Conservation (phyloP, 2,797 vertebrate genomes). For the Pangasius larnaudii region DNA sequence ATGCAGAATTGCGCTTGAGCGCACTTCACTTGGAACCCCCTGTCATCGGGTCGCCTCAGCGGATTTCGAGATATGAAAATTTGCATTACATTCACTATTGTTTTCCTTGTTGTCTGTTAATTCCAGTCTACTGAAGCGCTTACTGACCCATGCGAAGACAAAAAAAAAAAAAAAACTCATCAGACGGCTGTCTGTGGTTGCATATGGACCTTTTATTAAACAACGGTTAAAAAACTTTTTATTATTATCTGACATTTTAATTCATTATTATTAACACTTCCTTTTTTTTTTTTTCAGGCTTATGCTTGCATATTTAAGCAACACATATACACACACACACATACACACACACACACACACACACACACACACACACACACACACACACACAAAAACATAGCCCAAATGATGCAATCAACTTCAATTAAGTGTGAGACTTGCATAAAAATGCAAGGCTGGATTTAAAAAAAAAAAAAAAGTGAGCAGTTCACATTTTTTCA, state of each 20-base stretch:
- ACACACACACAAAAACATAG: neutral
- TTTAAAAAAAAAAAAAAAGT: constrained; percentile 55
- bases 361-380: too few species aligned
- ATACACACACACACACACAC: too few species aligned
- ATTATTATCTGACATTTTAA: neutral
- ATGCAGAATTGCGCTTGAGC: constrained; percentile 74
- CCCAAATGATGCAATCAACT: constrained; percentile 48
- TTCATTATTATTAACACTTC: neutral
- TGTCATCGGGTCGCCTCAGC: constrained; percentile 69
- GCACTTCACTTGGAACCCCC: constrained; percentile 66
- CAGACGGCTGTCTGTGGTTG: constrained; percentile 1
- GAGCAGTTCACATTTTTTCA: constrained; percentile 59
- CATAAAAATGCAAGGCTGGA: constrained; percentile 54
- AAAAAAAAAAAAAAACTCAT: constrained; percentile 1
- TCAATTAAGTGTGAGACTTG: constrained; percentile 59
- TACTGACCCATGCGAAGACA: constrained; percentile 76
- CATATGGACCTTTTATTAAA: neutral
- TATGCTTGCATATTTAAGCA: neutral
- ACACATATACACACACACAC: neutral
- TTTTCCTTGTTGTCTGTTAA: constrained; percentile 81
- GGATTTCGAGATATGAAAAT: constrained; percentile 75
- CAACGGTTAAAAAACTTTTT: neutral
- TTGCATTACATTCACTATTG: constrained; percentile 79
- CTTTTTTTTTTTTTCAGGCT: too few species aligned
- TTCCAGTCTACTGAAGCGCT: constrained; percentile 82